Evolutionary conservation across 2,888 invertebrate species (phyloP).

Genomic region (Pelosia muscerda): DNA sequence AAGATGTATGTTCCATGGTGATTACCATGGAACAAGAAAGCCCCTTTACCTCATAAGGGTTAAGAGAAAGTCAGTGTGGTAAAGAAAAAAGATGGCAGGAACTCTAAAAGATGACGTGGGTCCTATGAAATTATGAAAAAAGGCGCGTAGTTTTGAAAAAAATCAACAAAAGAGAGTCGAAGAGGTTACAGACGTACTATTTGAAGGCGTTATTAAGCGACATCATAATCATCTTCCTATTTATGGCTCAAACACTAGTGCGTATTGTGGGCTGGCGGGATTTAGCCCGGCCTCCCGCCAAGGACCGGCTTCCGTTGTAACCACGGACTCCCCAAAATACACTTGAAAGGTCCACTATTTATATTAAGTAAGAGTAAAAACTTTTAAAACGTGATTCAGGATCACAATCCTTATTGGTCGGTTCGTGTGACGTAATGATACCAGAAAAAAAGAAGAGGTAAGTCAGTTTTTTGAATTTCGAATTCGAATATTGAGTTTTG

Average conservation of each 20-base stretch:
- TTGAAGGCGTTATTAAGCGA: too few relatives aligned
- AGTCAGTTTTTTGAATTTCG: neutral
- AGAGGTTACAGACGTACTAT: too few relatives aligned
- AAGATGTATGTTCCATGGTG: too few relatives aligned
- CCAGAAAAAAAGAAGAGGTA: neutral
- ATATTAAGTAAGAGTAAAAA: too few relatives aligned
- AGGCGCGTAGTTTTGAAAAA: too few relatives aligned
- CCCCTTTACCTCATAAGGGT: neutral
- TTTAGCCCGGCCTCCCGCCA: slow-evolving; percentile 61
- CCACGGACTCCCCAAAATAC: slow-evolving; percentile 73
- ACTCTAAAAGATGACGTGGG: neutral
- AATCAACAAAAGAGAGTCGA: neutral
- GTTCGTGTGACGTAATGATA: slow-evolving; percentile 32
- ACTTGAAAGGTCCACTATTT: too few relatives aligned
- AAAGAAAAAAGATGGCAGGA: neutral
- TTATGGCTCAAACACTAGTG: too few relatives aligned
- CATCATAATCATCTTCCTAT: too few relatives aligned
- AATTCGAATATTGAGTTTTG: neutral
- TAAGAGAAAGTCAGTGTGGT: neutral
- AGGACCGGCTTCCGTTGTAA: slow-evolving; percentile 72
- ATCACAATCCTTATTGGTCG: slow-evolving; percentile 32
- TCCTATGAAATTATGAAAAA: too few relatives aligned
- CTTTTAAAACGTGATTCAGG: slow-evolving; percentile 63
- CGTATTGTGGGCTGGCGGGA: too few relatives aligned
- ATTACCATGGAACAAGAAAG: neutral